Base-by-base conservation (phyloP, 2,113 vertebrate genomes). In the Brachypteracias leptosomus region DNA sequence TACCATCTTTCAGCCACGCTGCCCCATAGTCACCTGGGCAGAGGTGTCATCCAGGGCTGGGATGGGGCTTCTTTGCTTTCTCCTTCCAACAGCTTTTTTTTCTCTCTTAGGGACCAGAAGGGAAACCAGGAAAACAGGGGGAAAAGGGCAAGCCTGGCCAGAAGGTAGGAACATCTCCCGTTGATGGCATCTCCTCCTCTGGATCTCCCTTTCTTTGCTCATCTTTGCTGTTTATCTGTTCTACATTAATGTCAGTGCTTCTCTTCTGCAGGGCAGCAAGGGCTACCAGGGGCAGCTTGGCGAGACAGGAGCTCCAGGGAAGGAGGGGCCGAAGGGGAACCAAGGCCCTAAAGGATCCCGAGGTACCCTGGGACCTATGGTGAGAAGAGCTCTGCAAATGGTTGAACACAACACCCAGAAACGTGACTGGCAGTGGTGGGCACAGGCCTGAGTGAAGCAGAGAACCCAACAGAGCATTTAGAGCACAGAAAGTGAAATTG, bases 281-380 rank as follows among this genome's bases (percentile, higher is more conserved):
- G 99, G 99, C 89, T 98, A 98, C 73, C 98, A 98, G 92, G 99
- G 99, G 85, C 98, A 99, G 85, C 98, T 99, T 2, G 99, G 99
- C 5, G 99, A 99, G 97, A 99, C 98, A 8, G 99, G 99, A 36
- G 13, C 94, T 26, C 97, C 99, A 59, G 99, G 99, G 82, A 98
- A 99, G 92, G 97, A 92, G 3, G 99, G 99, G 68, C 97, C 98
- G 1, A 97, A 97, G 36, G 99, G 99, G 61, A 99, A 98, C 91
- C 98, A 98, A 81, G 99, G 99, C 81, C 99, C 98, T 18, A 99
- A 99, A 97, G 99, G 99, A 89, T 99, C 99, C 68, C 98, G 99
- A 98, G 99, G 99, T 97, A 99, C 99, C 93, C 98, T 98, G 77
- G 99, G 99, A 98, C 98, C 99, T 66, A 98, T 97, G 99, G 99